phyloP scores from a whole-genome alignment of 2,113 vertebrate genomes.

The Todiramphus chloris region DNA sequence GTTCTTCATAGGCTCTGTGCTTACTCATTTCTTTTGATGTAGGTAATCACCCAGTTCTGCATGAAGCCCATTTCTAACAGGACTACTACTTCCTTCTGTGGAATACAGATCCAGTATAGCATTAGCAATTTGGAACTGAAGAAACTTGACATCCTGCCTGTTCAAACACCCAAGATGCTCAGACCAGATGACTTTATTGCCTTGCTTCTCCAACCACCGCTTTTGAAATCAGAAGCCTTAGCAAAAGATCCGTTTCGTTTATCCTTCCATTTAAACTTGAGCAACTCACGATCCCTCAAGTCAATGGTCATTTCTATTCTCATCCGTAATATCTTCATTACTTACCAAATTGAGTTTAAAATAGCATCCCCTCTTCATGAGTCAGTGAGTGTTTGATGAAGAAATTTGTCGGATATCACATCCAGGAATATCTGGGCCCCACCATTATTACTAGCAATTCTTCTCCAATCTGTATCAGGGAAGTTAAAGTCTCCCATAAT shows the following conservation, averaged over 20 bases:
- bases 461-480: slow-evolving; percentile 72
- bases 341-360: slow-evolving; percentile 68
- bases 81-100: background rate
- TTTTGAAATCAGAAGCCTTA: background rate
- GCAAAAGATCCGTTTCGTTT: background rate
- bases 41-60: background rate
- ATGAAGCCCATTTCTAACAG: background rate
- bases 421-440: slow-evolving; percentile 70
- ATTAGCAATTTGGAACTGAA: background rate
- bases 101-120: background rate
- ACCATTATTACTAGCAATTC: slow-evolving; percentile 72
- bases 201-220: background rate
- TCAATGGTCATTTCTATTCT: slow-evolving; percentile 58
- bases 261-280: slow-evolving; percentile 16
- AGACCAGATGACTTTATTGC: background rate
- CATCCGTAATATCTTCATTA: slow-evolving; percentile 61
- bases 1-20: background rate
- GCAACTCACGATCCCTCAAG: slow-evolving; percentile 35
- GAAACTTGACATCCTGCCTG: background rate
- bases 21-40: background rate
- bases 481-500: slow-evolving; percentile 73
- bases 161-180: background rate
- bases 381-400: slow-evolving; percentile 69
- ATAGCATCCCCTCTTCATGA: slow-evolving; percentile 70
- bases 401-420: slow-evolving; percentile 69